Conservation (phyloP, 2,113 vertebrate genomes). For the Hucho hucho region DNA sequence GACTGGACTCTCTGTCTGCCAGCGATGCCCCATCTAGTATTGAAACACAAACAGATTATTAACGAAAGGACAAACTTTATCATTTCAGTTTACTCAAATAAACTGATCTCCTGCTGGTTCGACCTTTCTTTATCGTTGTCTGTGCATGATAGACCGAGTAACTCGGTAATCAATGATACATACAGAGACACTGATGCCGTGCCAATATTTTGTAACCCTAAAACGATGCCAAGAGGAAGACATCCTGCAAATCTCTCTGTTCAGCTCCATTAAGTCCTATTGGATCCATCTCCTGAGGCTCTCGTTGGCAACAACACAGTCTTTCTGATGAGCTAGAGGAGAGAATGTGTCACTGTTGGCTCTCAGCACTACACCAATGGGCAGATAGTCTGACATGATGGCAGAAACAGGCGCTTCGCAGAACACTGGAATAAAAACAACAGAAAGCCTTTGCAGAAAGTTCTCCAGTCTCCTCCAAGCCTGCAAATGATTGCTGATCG, state of each 20-base stretch:
- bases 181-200: not conserved
- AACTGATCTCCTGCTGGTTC: not conserved
- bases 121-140: not conserved
- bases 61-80: not conserved
- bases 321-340: conserved; percentile 22
- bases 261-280: not conserved
- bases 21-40: conserved; percentile 75
- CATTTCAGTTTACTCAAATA: too few species aligned
- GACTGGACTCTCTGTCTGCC: conserved; percentile 86
- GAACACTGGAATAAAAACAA: not conserved
- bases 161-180: not conserved
- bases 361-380: not conserved
- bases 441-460: too few species aligned
- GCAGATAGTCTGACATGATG: not conserved
- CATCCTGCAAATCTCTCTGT: conserved; percentile 4
- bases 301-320: conserved; percentile 36
- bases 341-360: conserved; percentile 30
- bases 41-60: not conserved
- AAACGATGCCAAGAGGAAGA: not conserved
- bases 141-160: not conserved
- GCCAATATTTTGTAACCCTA: not conserved
- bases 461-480: too few species aligned
- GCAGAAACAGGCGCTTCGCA: conserved; percentile 1
- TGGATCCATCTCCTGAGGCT: not conserved
- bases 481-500: too few species aligned